Percentiles rank a stretch among this genome's conserved stretches.
These are phyloP conservation scores for Sebastes hubbsi DNA, from an alignment of 2,797 vertebrate genomes.

Conservation along the genomic window DNA sequence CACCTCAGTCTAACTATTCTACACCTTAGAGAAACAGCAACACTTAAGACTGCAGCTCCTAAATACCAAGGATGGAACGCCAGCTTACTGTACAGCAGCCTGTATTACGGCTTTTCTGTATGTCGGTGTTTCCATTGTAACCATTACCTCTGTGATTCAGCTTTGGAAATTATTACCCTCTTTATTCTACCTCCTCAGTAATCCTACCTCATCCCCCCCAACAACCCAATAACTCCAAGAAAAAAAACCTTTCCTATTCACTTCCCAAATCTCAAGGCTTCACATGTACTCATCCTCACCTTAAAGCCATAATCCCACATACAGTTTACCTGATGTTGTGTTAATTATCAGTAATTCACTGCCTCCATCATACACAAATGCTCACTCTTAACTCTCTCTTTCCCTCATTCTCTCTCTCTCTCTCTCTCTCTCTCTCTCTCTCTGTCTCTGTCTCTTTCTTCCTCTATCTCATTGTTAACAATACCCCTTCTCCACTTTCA, in stretches of 20 bases:
- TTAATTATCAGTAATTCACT: conserved; percentile 44
- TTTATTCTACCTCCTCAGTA: conserved; percentile 26
- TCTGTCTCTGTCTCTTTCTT: conserved; percentile 31
- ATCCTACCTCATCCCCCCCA: conserved; percentile 28
- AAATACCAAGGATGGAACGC: not conserved
- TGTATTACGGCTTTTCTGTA: conserved; percentile 27
- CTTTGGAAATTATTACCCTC: conserved; percentile 27
- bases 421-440: conserved; percentile 22
- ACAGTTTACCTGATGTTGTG: conserved; percentile 48
- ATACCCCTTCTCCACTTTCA: conserved; percentile 84
- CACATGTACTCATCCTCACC: conserved; percentile 24
- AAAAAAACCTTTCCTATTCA: conserved; percentile 5
- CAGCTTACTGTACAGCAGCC: conserved; percentile 8
- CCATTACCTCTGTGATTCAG: conserved; percentile 22
- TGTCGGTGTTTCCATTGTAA: conserved; percentile 41
- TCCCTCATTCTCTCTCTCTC: conserved; percentile 17
- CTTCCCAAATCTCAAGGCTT: conserved; percentile 6
- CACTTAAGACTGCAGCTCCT: not conserved
- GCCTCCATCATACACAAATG: conserved; percentile 53
- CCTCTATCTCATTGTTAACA: conserved; percentile 74
- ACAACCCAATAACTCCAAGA: conserved; percentile 12
- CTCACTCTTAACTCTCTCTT: conserved; percentile 35
- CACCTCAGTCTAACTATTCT: not conserved
- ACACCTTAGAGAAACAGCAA: not conserved
- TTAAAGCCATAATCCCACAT: conserved; percentile 11